These are phyloP conservation scores for Xylocopa sonorina DNA, from an alignment of 1,140 invertebrate genomes.

Conservation along the genomic window DNA sequence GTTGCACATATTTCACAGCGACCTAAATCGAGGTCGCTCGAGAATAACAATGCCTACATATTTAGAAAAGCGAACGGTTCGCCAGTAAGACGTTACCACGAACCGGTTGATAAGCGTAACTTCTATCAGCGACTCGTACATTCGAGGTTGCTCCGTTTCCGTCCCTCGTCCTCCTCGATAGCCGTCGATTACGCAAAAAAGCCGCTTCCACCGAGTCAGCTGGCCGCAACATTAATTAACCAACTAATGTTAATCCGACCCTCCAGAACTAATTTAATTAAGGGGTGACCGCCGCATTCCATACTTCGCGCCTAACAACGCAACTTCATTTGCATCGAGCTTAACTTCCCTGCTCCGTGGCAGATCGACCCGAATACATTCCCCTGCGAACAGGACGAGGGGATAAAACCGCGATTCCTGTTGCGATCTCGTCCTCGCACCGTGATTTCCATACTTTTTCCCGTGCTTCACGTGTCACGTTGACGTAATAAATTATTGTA, in stretches of 20 bases:
- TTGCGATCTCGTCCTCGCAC: not conserved
- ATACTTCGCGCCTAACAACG: conserved; percentile 25
- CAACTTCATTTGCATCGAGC: not conserved
- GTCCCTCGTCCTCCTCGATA: not conserved
- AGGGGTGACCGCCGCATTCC: conserved; percentile 30
- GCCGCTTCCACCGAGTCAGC: conserved; percentile 33
- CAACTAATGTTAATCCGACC: conserved; percentile 59
- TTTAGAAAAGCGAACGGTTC: not conserved
- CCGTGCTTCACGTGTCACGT: too few species aligned
- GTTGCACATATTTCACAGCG: too few species aligned
- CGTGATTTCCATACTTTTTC: not conserved
- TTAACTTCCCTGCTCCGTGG: not conserved
- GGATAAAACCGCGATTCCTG: not conserved
- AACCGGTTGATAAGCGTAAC: not conserved
- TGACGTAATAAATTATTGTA: too few species aligned
- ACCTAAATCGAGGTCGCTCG: too few species aligned
- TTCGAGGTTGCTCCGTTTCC: conserved; percentile 16
- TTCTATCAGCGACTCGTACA: not conserved
- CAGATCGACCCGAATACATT: not conserved
- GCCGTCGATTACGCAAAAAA: conserved; percentile 54
- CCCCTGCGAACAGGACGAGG: not conserved
- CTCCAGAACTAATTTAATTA: conserved; percentile 66
- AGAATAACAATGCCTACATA: not conserved
- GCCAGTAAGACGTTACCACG: not conserved
- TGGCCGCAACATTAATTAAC: conserved; percentile 57